Conservation (phyloP, 2,888 invertebrate genomes). For the Yponomeuta sedellus region DNA sequence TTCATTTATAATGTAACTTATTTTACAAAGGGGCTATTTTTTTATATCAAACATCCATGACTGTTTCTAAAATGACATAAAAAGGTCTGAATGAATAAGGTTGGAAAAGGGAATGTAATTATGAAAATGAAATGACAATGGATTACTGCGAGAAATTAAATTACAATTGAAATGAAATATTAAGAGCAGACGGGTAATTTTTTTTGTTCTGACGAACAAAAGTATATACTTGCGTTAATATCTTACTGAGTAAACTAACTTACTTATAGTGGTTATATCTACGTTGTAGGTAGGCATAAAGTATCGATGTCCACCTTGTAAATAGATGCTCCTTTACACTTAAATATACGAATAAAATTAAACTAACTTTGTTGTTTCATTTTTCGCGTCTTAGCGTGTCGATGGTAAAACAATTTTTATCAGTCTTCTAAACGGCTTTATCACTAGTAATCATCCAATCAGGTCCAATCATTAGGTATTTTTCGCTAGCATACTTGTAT, state of each 20-base stretch:
- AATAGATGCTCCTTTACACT: slow-evolving; percentile 74
- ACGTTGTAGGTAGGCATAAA: slow-evolving; percentile 43
- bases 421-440: too few relatives aligned
- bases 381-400: too few relatives aligned
- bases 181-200: too few relatives aligned
- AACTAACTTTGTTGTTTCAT: slow-evolving; percentile 36
- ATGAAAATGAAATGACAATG: background rate
- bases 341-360: slow-evolving; percentile 62
- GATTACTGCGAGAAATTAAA: background rate
- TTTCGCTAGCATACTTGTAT: too few relatives aligned
- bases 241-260: background rate
- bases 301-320: slow-evolving; percentile 71
- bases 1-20: slow-evolving; percentile 3
- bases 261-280: background rate
- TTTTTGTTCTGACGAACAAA: too few relatives aligned
- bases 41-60: background rate
- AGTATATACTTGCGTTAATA: too few relatives aligned
- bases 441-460: too few relatives aligned
- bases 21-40: background rate
- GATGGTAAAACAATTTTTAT: too few relatives aligned
- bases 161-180: too few relatives aligned
- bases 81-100: background rate
- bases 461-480: too few relatives aligned
- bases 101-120: background rate
- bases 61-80: background rate